Conservation (phyloP, 2,888 invertebrate species). For the Vandiemenella viatica region DNA sequence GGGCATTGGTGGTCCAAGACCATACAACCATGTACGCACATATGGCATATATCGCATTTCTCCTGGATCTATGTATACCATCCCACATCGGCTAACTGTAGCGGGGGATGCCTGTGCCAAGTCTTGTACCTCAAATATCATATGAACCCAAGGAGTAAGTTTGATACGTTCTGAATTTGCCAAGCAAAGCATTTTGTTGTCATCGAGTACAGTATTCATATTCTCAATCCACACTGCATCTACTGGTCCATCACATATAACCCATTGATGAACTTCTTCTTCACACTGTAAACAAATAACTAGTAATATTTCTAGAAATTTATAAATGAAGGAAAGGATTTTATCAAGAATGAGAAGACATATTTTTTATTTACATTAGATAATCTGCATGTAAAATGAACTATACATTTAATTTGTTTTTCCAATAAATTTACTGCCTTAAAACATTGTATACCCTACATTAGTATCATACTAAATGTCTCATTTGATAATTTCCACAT, state of each 20-base stretch:
- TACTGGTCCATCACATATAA: slow-evolving; percentile 81
- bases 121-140: slow-evolving; percentile 76
- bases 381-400: too few species aligned
- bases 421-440: too few species aligned
- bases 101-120: slow-evolving; percentile 82
- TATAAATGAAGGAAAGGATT: neutral
- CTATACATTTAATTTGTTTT: too few species aligned
- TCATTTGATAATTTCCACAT: too few species aligned
- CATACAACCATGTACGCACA: slow-evolving; percentile 59
- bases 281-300: neutral
- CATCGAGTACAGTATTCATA: slow-evolving; percentile 82
- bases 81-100: slow-evolving; percentile 62
- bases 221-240: slow-evolving; percentile 92
- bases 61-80: slow-evolving; percentile 79
- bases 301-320: neutral
- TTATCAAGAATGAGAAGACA: neutral
- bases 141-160: slow-evolving; percentile 73
- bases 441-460: too few species aligned
- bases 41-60: slow-evolving; percentile 70
- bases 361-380: too few species aligned
- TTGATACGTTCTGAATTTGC: slow-evolving; percentile 86
- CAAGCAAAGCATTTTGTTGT: slow-evolving; percentile 84
- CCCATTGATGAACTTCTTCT: slow-evolving; percentile 69
- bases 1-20: slow-evolving; percentile 34
- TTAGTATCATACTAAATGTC: too few species aligned